Percentiles rank a stretch among this genome's conserved stretches.
Conservation (phyloP, 2,888 invertebrate genomes). For the Osedax frankpressi region DNA sequence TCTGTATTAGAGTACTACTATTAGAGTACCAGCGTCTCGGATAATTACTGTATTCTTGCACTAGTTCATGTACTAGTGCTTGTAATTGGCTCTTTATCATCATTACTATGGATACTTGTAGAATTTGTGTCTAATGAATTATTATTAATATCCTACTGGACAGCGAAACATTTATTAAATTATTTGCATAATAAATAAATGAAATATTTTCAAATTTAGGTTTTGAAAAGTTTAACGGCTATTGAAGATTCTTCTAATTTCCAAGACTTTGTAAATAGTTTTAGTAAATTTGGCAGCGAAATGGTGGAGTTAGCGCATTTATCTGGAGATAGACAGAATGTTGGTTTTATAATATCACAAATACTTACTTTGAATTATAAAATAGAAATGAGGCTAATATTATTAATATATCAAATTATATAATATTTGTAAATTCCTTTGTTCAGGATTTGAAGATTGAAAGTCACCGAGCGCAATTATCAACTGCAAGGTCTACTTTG, state of each 20-base stretch:
- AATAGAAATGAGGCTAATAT: neutral
- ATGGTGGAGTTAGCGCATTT: slow-evolving; percentile 96
- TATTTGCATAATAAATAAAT: slow-evolving; percentile 3
- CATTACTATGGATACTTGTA: neutral
- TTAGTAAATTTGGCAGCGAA: slow-evolving; percentile 92
- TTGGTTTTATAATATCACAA: no score
- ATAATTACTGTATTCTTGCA: no score
- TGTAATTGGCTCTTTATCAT: no score
- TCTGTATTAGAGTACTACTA: no score
- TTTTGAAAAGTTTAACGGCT: slow-evolving; percentile 45
- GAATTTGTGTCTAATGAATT: neutral
- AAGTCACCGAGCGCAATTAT: slow-evolving; percentile 84
- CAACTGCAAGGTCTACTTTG: slow-evolving; percentile 81
- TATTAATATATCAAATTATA: no score
- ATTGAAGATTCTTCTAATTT: slow-evolving; percentile 49
- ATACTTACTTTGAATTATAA: neutral
- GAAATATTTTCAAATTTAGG: slow-evolving; percentile 35
- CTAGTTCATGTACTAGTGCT: no score
- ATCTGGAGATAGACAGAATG: slow-evolving; percentile 70
- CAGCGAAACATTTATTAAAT: neutral
- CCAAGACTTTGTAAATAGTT: slow-evolving; percentile 93
- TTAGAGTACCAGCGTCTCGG: no score
- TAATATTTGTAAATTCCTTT: no score
- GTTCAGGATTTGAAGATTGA: slow-evolving; percentile 62
- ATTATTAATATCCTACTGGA: neutral